Base-by-base conservation (phyloP, 2,113 vertebrate species). In the Embiotoca jacksoni region DNA sequence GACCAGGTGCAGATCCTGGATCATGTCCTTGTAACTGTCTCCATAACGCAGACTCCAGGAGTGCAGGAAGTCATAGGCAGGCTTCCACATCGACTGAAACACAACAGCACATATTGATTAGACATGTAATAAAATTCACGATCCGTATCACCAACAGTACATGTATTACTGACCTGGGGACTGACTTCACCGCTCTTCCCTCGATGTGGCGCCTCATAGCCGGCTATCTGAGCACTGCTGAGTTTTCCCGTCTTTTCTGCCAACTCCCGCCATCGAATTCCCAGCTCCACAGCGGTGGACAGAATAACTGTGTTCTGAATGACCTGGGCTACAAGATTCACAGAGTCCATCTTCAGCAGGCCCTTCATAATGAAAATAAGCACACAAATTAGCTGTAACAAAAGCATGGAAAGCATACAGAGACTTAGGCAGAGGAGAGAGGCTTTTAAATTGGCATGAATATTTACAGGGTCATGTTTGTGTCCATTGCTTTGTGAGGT, bases 41-140 rank as follows among this genome's bases (percentile, higher is more conserved):
- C 96, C 96, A 2, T 98, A 97, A 58, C 94, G 94, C 80, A 95
- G 92, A 73, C 95, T 96, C 98, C 98, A 99, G 0, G 95, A 94
- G 69, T 96, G 97, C 7, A 99, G 95, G 87, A 98, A 99, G 90
- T 99, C 98, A 84, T 98, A 99, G 6, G 98, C 98, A 81, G 98
- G 98, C 80, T 99, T 99, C 98, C 98, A 99, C 97, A 98, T 98
- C 50, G 96, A 95, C 98, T 99, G 81, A 13, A 93, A 80, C n/a
- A 56, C 13, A 75, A 70, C 30, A 79, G 39, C 55, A 58, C 63
- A 72, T 13, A 72, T 47, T 10, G 3, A 41, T 47, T 7, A 50
- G 30, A 10, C 49, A 54, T 30, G 35, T n/a, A 3, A 1, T 32
- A 9, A 36, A 68, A 23, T 15, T 0, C 0, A 23, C 5, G n/a